These are phyloP conservation scores for Mesocentrotus franciscanus DNA, from an alignment of 53 echinoderm and acorn worm genomes.

Conservation along the genomic window DNA sequence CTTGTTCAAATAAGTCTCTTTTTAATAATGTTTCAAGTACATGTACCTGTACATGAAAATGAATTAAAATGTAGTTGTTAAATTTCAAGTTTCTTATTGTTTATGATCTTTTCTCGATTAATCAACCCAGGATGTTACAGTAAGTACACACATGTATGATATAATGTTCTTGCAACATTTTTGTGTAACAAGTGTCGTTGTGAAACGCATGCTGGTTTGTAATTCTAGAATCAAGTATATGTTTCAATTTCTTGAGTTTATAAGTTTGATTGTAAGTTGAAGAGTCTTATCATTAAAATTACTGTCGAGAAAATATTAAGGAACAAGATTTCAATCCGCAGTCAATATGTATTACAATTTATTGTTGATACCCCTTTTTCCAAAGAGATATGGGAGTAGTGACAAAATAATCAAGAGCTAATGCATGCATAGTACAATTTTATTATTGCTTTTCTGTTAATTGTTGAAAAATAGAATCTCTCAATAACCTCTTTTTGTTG, in stretches of 20 bases:
- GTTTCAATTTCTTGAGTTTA: neutral
- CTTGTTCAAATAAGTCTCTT: neutral
- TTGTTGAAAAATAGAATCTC: no score
- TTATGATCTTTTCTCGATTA: neutral
- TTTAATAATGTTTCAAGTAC: neutral
- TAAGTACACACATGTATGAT: neutral
- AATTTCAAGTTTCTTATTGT: neutral
- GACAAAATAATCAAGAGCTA: no score
- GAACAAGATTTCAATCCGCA: neutral
- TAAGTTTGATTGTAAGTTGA: neutral
- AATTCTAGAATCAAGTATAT: neutral
- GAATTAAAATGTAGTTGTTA: neutral
- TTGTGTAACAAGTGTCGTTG: neutral
- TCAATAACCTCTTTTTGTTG: no score
- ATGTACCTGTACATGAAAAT: neutral
- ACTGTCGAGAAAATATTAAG: neutral
- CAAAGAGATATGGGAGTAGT: no score
- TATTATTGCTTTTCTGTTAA: no score
- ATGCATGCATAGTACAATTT: no score
- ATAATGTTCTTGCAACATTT: neutral
- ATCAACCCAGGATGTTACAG: neutral
- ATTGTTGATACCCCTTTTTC: no score
- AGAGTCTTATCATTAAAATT: neutral
- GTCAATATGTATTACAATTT: neutral
- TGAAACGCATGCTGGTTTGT: neutral